Evolutionary conservation across 2,797 vertebrate species (phyloP).

Genomic region (Gymnodraco acuticeps): DNA sequence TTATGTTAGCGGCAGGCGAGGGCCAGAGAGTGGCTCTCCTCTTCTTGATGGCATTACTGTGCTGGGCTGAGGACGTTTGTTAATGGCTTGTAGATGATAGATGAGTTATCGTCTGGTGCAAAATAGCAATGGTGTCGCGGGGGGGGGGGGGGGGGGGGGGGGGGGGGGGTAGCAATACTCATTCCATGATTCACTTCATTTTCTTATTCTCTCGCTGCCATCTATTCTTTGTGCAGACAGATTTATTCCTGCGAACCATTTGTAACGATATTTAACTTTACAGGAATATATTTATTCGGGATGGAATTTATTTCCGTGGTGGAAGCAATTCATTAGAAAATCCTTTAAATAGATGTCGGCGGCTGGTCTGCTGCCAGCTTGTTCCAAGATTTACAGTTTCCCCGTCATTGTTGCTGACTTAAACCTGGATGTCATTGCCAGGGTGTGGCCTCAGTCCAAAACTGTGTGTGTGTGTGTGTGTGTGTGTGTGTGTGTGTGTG

Average conservation of each 20-base stretch:
- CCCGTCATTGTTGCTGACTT: slow-evolving; percentile 61
- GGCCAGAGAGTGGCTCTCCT: slow-evolving; percentile 56
- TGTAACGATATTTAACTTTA: slow-evolving; percentile 63
- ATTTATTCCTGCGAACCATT: slow-evolving; percentile 64
- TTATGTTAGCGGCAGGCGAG: slow-evolving; percentile 59
- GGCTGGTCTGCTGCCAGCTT: slow-evolving; percentile 55
- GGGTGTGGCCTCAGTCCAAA: slow-evolving; percentile 57
- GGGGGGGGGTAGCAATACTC: slow-evolving; percentile 58
- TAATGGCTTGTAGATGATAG: slow-evolving; percentile 79
- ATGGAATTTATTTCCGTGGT: slow-evolving; percentile 55
- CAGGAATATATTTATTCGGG: slow-evolving; percentile 61
- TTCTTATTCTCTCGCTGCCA: not conserved
- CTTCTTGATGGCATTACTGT: slow-evolving; percentile 68
- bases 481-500: slow-evolving; percentile 1
- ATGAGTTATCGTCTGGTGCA: slow-evolving; percentile 67
- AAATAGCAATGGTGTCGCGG: slow-evolving; percentile 50
- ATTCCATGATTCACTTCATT: slow-evolving; percentile 42
- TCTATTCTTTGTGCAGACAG: slow-evolving; percentile 43
- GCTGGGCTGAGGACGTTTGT: slow-evolving; percentile 64
- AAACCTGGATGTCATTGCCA: slow-evolving; percentile 67
- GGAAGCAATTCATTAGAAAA: slow-evolving; percentile 60
- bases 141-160: not conserved
- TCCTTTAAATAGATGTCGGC: slow-evolving; percentile 61
- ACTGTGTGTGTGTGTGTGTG: slow-evolving; percentile 13
- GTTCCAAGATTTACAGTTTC: slow-evolving; percentile 63